Evolutionary conservation across 2,113 vertebrate genomes (phyloP).

Genomic region (Petrocephalus zakoni): DNA sequence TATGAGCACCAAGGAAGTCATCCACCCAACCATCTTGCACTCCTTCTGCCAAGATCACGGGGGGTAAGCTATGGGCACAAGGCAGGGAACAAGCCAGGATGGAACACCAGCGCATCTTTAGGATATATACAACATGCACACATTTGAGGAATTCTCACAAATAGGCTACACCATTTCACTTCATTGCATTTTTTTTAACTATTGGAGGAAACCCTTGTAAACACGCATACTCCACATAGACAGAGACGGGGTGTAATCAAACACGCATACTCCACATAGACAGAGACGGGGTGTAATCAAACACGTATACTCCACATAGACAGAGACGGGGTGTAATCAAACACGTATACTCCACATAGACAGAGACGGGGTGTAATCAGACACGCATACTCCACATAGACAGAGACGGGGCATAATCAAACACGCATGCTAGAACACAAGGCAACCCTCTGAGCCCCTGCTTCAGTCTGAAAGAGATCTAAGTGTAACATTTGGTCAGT

Average conservation of each 20-base stretch:
- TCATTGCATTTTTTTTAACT: neutral
- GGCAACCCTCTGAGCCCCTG: too few species aligned
- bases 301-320: neutral
- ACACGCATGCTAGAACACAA: neutral
- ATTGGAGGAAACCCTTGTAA: neutral
- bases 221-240: neutral
- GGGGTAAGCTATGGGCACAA: too few species aligned
- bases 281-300: too few species aligned
- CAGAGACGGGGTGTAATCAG: neutral
- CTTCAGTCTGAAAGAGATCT: too few species aligned
- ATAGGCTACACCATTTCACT: neutral
- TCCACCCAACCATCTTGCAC: too few species aligned
- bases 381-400: neutral
- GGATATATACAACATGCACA: too few species aligned
- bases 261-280: too few species aligned
- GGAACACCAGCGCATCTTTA: too few species aligned
- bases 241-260: neutral
- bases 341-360: neutral
- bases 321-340: neutral
- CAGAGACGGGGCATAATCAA: neutral
- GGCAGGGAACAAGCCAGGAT: too few species aligned
- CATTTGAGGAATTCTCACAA: too few species aligned
- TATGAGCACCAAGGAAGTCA: too few species aligned
- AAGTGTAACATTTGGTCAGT: neutral
- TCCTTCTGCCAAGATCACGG: too few species aligned